Evolutionary conservation across 1,140 invertebrate genomes (phyloP).

Genomic region (Asbolus verrucosus): DNA sequence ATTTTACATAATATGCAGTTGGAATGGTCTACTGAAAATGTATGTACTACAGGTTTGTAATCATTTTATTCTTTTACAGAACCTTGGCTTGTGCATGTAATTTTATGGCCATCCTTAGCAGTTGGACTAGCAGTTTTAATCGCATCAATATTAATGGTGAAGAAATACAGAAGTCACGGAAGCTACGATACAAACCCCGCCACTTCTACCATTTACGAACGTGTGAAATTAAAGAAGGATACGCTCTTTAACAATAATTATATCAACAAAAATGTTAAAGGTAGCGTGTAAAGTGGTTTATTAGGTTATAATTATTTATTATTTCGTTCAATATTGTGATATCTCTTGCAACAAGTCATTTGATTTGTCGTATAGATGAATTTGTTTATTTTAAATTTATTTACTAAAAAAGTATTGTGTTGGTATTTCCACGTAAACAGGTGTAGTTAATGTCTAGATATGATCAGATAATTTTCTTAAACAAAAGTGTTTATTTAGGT

Average conservation of each 20-base stretch:
- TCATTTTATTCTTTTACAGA: too few relatives aligned
- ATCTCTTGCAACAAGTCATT: conserved; percentile 8
- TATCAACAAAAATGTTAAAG: conserved; percentile 13
- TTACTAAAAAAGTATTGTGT: conserved; percentile 13
- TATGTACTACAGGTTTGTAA: too few relatives aligned
- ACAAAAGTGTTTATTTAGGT: too few relatives aligned
- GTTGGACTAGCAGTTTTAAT: too few relatives aligned
- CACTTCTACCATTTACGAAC: conserved; percentile 3
- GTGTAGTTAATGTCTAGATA: neutral
- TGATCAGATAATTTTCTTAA: too few relatives aligned
- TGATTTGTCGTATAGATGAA: conserved; percentile 22
- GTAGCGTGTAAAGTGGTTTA: conserved; percentile 2
- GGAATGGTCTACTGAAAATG: too few relatives aligned
- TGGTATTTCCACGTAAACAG: neutral
- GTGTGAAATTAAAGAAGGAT: conserved; percentile 9
- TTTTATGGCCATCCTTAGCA: too few relatives aligned
- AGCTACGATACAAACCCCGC: conserved; percentile 24
- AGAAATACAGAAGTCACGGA: neutral
- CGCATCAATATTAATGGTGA: too few relatives aligned
- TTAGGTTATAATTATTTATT: conserved; percentile 7
- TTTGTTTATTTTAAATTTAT: neutral
- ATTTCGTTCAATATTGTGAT: conserved; percentile 29
- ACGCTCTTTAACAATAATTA: conserved; percentile 22
- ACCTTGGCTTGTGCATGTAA: too few relatives aligned
- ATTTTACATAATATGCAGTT: too few relatives aligned